These are phyloP conservation scores for Galaxea fascicularis DNA, from an alignment of 92 coral and sea anemone genomes.

Conservation along the genomic window DNA sequence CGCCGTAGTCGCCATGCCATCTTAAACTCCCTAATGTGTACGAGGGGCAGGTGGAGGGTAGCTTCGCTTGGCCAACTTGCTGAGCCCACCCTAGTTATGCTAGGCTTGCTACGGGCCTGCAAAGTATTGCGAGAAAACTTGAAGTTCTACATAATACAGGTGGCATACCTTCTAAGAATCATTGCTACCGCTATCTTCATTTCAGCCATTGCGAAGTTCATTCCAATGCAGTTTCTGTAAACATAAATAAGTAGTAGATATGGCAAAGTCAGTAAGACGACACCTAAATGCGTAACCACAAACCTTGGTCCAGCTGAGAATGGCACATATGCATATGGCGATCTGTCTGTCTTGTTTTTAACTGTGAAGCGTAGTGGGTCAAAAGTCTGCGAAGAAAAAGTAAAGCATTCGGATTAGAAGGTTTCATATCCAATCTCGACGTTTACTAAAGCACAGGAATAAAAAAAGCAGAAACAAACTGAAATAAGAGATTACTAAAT, in stretches of 20 bases:
- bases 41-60: no score
- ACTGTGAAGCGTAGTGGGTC: slow-evolving; percentile 46
- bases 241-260: neutral
- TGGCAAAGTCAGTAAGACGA: neutral
- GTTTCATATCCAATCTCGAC: neutral
- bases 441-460: no score
- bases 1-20: no score
- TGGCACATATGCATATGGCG: slow-evolving; percentile 53
- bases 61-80: no score
- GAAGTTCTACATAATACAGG: no score
- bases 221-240: slow-evolving; percentile 54
- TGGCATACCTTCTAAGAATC: slow-evolving; percentile 25
- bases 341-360: slow-evolving; percentile 27
- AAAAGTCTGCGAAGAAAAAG: slow-evolving; percentile 20
- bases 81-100: no score
- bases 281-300: neutral
- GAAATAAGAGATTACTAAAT: no score
- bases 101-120: no score
- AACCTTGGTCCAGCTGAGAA: slow-evolving; percentile 64
- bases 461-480: no score
- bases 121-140: no score
- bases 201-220: slow-evolving; percentile 58
- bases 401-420: neutral
- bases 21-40: no score
- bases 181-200: slow-evolving; percentile 49